These are phyloP conservation scores for Platysternon megacephalum DNA, from an alignment of 2,113 vertebrate species.

Conservation along the genomic window DNA sequence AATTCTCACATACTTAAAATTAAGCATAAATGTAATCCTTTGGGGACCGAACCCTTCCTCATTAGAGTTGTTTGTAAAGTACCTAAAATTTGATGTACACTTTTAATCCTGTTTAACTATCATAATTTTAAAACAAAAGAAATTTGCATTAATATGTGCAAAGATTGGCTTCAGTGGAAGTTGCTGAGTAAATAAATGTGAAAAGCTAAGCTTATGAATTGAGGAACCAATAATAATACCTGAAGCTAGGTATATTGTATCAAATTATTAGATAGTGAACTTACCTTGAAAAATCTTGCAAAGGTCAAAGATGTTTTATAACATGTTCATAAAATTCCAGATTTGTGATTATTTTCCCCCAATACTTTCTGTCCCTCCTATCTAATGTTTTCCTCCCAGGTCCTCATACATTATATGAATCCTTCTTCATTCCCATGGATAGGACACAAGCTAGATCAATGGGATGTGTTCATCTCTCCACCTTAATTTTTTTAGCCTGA, in stretches of 20 bases:
- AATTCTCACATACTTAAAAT: neutral
- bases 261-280: neutral
- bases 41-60: neutral
- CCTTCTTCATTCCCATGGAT: neutral
- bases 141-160: neutral
- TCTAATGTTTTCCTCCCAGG: neutral
- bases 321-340: neutral
- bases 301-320: neutral
- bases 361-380: neutral
- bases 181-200: neutral
- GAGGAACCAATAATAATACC: neutral
- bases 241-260: neutral
- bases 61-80: slow-evolving; percentile 9
- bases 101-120: neutral
- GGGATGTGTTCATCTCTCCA: neutral
- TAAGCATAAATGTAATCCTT: neutral
- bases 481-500: neutral
- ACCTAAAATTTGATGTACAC: neutral
- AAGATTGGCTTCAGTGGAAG: slow-evolving; percentile 17
- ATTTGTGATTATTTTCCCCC: neutral
- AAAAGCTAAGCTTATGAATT: neutral
- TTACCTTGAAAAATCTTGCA: neutral
- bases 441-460: neutral
- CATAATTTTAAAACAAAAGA: slow-evolving; percentile 3
- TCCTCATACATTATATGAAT: neutral